A percentile compares a stretch with the other conserved stretches of the same genome.
phyloP scores from a whole-genome alignment of 2,797 vertebrate genomes.

The Alauda arvensis region DNA sequence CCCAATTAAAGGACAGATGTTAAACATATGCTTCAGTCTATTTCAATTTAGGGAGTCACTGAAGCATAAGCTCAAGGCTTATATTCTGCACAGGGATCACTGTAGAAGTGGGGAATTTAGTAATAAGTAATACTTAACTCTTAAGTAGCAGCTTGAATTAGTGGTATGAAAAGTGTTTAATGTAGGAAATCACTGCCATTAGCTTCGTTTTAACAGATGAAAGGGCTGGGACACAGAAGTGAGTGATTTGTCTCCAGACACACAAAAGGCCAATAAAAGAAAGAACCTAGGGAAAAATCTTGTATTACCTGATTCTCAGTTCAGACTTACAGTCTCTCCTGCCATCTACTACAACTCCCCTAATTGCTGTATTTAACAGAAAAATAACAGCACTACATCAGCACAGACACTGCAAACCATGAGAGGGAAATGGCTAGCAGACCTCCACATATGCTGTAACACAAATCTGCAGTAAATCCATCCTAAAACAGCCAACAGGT shows the following conservation, averaged over 20 bases:
- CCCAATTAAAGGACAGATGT: slow-evolving; percentile 36
- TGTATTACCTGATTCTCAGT: neutral
- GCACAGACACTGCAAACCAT: neutral
- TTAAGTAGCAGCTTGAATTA: slow-evolving; percentile 2
- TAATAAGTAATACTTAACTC: slow-evolving; percentile 32
- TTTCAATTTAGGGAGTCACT: slow-evolving; percentile 25
- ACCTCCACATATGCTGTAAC: neutral
- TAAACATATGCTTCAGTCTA: slow-evolving; percentile 40
- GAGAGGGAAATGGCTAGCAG: neutral
- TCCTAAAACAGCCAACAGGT: neutral
- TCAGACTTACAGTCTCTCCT: neutral
- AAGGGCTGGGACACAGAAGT: neutral
- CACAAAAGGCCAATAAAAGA: neutral
- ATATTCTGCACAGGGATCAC: neutral
- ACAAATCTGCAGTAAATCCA: neutral
- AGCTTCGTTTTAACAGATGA: neutral
- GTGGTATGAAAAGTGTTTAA: neutral
- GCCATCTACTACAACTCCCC: neutral
- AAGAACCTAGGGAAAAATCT: neutral
- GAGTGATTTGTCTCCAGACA: neutral
- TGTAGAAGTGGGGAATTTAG: neutral
- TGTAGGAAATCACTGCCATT: slow-evolving; percentile 15
- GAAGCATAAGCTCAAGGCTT: neutral
- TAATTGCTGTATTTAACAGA: neutral
- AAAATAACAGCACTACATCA: neutral